Evolutionary conservation across 2,797 vertebrate species (phyloP).

Genomic region (Semotilus atromaculatus): DNA sequence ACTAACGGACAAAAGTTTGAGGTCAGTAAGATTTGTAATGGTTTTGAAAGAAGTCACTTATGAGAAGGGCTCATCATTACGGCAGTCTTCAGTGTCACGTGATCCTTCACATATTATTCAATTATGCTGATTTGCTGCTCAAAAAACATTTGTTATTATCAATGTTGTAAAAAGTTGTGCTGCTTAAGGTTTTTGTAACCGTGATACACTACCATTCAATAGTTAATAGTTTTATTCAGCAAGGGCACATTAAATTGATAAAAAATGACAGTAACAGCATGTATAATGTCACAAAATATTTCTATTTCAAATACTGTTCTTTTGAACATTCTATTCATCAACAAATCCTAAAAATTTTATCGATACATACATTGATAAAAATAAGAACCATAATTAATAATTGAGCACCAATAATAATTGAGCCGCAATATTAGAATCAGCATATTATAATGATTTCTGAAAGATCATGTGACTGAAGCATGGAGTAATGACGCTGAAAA

Average conservation of each 20-base stretch:
- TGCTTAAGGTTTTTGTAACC: background rate
- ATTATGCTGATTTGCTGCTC: background rate
- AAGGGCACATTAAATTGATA: background rate
- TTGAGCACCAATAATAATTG: background rate
- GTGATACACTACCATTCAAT: background rate
- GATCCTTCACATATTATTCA: background rate
- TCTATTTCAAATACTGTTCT: background rate
- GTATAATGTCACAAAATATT: background rate
- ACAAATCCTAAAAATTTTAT: background rate
- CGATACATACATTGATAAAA: too few relatives aligned
- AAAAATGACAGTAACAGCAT: background rate
- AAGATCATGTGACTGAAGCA: background rate
- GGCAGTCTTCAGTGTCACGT: background rate
- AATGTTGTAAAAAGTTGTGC: background rate
- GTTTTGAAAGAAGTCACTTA: background rate
- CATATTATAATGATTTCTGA: background rate
- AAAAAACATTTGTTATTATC: background rate
- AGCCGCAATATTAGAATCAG: background rate
- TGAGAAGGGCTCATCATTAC: too few relatives aligned
- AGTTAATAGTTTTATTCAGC: background rate
- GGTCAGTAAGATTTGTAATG: background rate
- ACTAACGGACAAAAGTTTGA: background rate
- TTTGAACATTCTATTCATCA: background rate
- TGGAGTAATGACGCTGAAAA: background rate
- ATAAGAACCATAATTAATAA: background rate